Conservation (phyloP, 2,888 invertebrate genomes). For the Mesopsocus fuscifrons region DNA sequence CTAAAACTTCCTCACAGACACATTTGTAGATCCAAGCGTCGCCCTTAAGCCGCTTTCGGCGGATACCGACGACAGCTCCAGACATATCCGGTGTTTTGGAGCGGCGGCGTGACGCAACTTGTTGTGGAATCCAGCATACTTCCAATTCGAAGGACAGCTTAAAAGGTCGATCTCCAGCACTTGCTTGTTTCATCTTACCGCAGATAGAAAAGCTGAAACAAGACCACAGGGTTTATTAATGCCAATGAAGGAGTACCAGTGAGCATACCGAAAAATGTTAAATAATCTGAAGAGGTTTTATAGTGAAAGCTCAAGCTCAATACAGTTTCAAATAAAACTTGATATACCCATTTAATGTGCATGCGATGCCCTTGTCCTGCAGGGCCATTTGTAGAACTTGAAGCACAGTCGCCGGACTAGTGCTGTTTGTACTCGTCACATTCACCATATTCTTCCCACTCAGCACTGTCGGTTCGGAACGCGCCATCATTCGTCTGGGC, state of each 20-base stretch:
- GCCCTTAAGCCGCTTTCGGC: constrained; percentile 52
- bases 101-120: constrained; percentile 15
- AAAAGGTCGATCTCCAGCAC: constrained; percentile 21
- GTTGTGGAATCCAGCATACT: constrained; percentile 31
- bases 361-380: constrained; percentile 38
- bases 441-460: constrained; percentile 41
- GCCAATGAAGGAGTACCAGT: too few species aligned
- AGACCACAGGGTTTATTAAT: too few species aligned
- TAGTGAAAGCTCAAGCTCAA: too few species aligned
- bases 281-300: too few species aligned
- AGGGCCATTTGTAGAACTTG: constrained; percentile 38
- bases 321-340: too few species aligned
- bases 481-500: constrained; percentile 30
- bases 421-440: constrained; percentile 47
- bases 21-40: constrained; percentile 66
- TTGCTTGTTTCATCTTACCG: constrained; percentile 35
- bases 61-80: constrained; percentile 35
- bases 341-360: constrained; percentile 45
- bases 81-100: constrained; percentile 9
- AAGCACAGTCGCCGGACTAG: constrained; percentile 41
- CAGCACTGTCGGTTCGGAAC: constrained; percentile 26
- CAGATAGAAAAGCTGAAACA: constrained; percentile 39
- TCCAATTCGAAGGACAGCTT: constrained; percentile 51
- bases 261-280: too few species aligned
- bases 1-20: constrained; percentile 51